Evolutionary conservation across 2,797 vertebrate genomes (phyloP).

Genomic region (Lepilemur septentrionalis): DNA sequence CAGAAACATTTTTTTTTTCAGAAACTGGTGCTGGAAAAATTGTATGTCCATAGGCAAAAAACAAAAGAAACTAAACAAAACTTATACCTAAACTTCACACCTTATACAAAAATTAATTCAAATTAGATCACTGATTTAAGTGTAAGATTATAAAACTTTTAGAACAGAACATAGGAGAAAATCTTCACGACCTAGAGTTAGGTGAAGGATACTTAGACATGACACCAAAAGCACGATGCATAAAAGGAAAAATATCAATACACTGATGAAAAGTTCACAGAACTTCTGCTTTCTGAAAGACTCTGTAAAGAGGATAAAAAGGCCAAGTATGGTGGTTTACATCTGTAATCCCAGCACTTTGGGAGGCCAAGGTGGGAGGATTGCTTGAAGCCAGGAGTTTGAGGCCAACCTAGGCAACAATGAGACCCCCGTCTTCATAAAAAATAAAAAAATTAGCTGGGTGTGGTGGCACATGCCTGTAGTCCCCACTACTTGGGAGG

Average conservation of each 20-base stretch:
- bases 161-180: constrained; percentile 23
- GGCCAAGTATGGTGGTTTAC: not conserved
- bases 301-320: not conserved
- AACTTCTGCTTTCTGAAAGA: not conserved
- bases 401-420: too few relatives aligned
- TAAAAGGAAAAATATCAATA: not conserved
- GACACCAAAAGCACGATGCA: not conserved
- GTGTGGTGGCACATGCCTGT: too few relatives aligned
- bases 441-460: too few relatives aligned
- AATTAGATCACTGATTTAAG: not conserved
- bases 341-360: too few relatives aligned
- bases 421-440: too few relatives aligned
- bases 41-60: not conserved
- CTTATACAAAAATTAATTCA: not conserved
- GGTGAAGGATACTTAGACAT: not conserved
- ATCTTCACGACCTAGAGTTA: not conserved
- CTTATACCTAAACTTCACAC: not conserved
- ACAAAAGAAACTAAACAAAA: not conserved
- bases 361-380: too few relatives aligned
- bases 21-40: not conserved
- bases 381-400: too few relatives aligned
- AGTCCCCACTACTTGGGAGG: too few relatives aligned
- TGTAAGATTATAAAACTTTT: not conserved
- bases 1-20: not conserved
- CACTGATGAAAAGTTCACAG: not conserved